These are phyloP conservation scores for Petrocephalus zakoni DNA, from an alignment of 2,113 vertebrate genomes.

Conservation along the genomic window DNA sequence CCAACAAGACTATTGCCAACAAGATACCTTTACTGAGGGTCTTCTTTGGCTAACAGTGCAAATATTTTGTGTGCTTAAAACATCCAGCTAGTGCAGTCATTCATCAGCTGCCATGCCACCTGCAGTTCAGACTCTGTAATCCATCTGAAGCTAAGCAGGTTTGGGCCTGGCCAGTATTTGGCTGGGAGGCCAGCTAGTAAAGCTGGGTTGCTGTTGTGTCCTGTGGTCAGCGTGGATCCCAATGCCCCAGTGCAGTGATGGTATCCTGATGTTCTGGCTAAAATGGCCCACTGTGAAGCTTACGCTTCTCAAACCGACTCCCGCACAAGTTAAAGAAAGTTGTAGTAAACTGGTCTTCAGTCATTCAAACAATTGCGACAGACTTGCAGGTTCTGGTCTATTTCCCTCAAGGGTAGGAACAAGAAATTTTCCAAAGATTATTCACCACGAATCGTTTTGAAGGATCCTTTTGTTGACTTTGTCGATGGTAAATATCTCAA, in stretches of 20 bases:
- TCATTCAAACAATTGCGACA: neutral
- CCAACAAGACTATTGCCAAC: neutral
- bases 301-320: neutral
- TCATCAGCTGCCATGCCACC: neutral
- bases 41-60: neutral
- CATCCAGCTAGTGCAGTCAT: neutral
- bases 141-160: neutral
- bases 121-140: neutral
- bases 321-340: neutral
- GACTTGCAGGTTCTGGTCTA: neutral
- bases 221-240: no score
- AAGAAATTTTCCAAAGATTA: neutral
- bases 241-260: no score
- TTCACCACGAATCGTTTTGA: neutral
- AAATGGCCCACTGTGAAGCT: neutral
- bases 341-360: neutral
- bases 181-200: neutral
- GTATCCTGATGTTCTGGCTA: neutral
- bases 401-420: neutral
- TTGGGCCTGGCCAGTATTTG: neutral
- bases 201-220: neutral
- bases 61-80: neutral
- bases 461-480: neutral
- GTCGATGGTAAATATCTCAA: neutral
- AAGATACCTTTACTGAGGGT: neutral